Conservation (phyloP, 2,113 vertebrate species). For the Mesitornis unicolor region DNA sequence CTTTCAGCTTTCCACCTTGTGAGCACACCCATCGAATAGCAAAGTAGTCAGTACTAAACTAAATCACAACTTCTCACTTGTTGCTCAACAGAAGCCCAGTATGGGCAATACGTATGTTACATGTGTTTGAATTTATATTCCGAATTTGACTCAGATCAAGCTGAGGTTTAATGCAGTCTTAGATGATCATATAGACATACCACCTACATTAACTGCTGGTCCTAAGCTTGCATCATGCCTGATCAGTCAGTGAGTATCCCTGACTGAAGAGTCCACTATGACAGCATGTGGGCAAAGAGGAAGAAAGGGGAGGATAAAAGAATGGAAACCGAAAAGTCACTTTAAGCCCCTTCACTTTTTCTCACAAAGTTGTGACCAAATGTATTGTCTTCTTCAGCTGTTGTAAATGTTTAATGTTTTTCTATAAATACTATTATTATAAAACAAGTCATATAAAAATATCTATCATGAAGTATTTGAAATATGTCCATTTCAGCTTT, state of each 20-base stretch:
- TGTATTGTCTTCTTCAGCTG: not conserved
- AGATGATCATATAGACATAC: not conserved
- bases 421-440: not conserved
- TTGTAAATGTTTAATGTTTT: not conserved
- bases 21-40: not conserved
- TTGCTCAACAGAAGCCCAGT: not conserved
- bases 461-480: not conserved
- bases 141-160: not conserved
- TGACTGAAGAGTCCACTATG: not conserved
- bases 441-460: not conserved
- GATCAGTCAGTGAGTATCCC: not conserved
- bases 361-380: not conserved
- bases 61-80: not conserved
- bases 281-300: rapidly evolving
- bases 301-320: not conserved
- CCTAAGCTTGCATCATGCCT: not conserved
- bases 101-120: no score
- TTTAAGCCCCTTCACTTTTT: not conserved
- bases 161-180: not conserved
- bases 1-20: not conserved
- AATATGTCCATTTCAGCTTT: not conserved
- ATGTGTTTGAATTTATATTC: no score
- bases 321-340: not conserved
- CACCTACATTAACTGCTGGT: not conserved
- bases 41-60: not conserved